phyloP scores from a whole-genome alignment of 2,797 vertebrate genomes.

The Anas bernieri region DNA sequence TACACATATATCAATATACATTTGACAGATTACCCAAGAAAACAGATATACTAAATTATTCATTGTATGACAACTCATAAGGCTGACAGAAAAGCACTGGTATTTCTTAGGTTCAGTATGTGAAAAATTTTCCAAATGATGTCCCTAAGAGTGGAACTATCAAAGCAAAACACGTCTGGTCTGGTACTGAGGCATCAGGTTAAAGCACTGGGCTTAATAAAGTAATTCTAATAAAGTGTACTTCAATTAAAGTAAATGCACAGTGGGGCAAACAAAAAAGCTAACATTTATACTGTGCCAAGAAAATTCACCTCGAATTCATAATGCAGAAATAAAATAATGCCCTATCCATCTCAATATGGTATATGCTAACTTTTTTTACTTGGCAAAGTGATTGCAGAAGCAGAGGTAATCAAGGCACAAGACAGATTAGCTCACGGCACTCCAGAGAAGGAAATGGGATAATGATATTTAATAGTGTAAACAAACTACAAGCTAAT shows the following conservation, averaged over 20 bases:
- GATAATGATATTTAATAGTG: neutral
- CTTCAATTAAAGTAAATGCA: neutral
- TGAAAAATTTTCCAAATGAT: neutral
- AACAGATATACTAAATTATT: neutral
- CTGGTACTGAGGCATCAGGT: neutral
- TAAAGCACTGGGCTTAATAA: neutral
- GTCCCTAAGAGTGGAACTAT: neutral
- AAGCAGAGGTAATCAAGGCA: neutral
- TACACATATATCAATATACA: neutral
- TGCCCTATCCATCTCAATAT: neutral
- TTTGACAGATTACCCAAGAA: neutral
- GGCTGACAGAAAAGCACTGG: neutral
- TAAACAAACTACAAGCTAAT: neutral
- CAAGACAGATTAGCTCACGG: neutral
- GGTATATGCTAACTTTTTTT: neutral
- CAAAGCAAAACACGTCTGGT: neutral
- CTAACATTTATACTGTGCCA: neutral
- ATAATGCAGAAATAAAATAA: neutral
- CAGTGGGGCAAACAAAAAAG: neutral
- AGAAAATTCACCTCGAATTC: neutral
- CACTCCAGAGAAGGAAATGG: neutral
- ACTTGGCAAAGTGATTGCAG: neutral
- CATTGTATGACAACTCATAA: neutral
- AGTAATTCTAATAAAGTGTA: neutral
- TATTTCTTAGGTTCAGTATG: neutral